These are phyloP conservation scores for Phaetusa simplex DNA, from an alignment of 2,113 vertebrate genomes.

Conservation along the genomic window DNA sequence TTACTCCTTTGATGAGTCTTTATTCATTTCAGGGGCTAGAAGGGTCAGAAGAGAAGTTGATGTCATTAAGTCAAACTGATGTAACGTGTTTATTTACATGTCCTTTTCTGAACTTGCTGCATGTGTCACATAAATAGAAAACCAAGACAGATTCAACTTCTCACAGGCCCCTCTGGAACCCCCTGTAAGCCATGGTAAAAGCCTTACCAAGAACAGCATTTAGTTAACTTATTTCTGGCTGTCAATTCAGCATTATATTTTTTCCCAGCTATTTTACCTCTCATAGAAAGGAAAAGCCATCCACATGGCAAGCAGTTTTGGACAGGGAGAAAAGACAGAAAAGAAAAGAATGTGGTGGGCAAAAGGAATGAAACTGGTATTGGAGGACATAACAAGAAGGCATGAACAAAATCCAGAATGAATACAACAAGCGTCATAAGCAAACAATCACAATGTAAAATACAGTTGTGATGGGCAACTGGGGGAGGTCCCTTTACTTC, in stretches of 20 bases:
- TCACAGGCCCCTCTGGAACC: not conserved
- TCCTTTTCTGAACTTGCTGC: not conserved
- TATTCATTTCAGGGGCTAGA: not conserved
- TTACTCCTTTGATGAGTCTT: not conserved
- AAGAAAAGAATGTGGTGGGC: not conserved
- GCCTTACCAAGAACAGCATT: not conserved
- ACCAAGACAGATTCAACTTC: not conserved
- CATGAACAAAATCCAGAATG: not conserved
- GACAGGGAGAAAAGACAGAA: not conserved
- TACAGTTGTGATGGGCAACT: not conserved
- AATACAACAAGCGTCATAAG: not conserved
- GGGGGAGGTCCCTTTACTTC: not conserved
- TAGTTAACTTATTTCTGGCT: not conserved
- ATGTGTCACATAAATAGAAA: not conserved
- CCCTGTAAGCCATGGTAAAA: not conserved
- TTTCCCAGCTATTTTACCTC: not conserved
- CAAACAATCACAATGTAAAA: not conserved
- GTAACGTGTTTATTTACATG: not conserved
- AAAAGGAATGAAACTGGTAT: not conserved
- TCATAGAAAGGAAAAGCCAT: not conserved
- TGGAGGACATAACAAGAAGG: not conserved
- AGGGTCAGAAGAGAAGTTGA: not conserved
- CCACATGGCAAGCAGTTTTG: not conserved
- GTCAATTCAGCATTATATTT: not conserved
- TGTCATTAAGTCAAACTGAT: not conserved